Evolutionary conservation across 2,797 vertebrate species (phyloP), one percentile per base, ranked within the genome.

Genomic region (Eospalax fontanierii): DNA sequence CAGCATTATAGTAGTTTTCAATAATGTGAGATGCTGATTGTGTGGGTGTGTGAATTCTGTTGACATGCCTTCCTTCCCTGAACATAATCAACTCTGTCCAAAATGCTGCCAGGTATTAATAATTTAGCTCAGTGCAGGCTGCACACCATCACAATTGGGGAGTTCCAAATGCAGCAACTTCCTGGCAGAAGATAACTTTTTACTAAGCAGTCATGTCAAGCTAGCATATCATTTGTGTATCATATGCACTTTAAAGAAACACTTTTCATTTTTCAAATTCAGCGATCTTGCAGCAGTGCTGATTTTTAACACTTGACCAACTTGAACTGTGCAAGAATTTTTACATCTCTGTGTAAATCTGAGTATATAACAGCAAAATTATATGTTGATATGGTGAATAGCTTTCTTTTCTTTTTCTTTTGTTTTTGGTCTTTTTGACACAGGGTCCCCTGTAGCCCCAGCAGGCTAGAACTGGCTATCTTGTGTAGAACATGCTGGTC

Each of bases 11-110:
- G 40, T 90, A 96, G 96, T 68, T 97, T 91, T 38, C 57, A 87
- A 74, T 97, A 75, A 80, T 89, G 84, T 43, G 21, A 96, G 75
- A 94, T 91, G 81, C 63, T 96, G 89, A n/a, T 95, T 98, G 95
- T 97, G 61, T 97, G 92, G 97, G 78, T 87, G 66, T 95, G 89
- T 57, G 50, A 50, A 94, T 76, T 96, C 65, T 90, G 24, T 61
- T 43, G 75, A 92, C 93, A 96, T 59, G 91, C 63, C 95, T n/a
- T 75, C 63, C 95, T n/a, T 75, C 65, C 16, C 57, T 26, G 76
- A 93, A 95, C 79, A 91, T 85, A 95, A 96, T 81, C 74, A 94
- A 28, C 79, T 76, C 38, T 28, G 93, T 95, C 68, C 73, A 91
- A 63, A 93, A 46, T 57, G 54, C 82, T 93, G 46, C 75, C 80